Conservation (phyloP, 2,888 invertebrate genomes). For the Melinaea marsaeus region DNA sequence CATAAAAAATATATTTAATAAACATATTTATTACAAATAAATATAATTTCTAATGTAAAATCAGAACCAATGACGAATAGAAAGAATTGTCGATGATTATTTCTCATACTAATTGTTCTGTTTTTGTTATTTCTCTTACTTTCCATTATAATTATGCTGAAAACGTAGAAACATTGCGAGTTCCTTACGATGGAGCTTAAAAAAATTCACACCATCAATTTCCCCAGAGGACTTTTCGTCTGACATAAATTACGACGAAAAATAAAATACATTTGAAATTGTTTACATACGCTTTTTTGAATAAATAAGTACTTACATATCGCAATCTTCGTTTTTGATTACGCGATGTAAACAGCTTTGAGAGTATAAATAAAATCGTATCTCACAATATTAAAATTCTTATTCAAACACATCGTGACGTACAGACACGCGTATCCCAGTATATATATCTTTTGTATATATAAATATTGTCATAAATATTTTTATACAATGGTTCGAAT, state of each 20-base stretch:
- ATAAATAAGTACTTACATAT: slow-evolving; percentile 34
- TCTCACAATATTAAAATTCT: background rate
- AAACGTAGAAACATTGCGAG: slow-evolving; percentile 29
- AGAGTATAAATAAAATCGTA: slow-evolving; percentile 11
- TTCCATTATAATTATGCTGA: slow-evolving; percentile 25
- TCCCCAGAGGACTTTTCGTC: slow-evolving; percentile 32
- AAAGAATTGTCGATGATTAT: slow-evolving; percentile 15
- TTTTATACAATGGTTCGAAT: background rate
- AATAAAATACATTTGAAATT: slow-evolving; percentile 33
- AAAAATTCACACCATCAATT: slow-evolving; percentile 32
- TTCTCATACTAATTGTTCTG: slow-evolving; percentile 11
- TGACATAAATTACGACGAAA: slow-evolving; percentile 34
- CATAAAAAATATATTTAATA: background rate
- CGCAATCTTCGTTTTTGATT: slow-evolving; percentile 36
- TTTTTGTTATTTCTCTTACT: slow-evolving; percentile 26
- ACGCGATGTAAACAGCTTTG: slow-evolving; percentile 31
- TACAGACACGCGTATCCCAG: background rate
- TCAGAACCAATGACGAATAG: background rate
- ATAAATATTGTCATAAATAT: background rate
- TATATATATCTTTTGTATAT: background rate
- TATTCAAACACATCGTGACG: background rate
- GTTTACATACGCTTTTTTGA: slow-evolving; percentile 38
- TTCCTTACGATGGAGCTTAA: slow-evolving; percentile 25
- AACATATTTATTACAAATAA: background rate
- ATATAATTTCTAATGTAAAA: background rate